Conservation (phyloP, 2,888 invertebrate species). For the Acleris laterana region DNA sequence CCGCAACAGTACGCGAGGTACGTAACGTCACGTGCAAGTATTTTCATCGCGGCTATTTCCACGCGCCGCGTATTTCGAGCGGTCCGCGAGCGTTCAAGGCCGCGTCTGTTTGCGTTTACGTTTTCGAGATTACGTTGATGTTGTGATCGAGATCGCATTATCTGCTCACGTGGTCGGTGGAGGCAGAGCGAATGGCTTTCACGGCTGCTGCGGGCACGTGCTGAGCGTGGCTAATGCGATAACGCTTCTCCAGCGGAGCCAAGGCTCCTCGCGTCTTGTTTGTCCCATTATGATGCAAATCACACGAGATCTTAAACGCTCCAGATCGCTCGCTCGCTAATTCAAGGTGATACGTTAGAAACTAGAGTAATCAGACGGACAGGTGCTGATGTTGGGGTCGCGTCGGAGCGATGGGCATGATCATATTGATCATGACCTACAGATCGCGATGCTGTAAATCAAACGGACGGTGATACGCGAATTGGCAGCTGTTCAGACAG, state of each 20-base stretch:
- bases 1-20: slow-evolving; percentile 78
- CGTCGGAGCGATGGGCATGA: slow-evolving; percentile 49
- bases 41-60: slow-evolving; percentile 80
- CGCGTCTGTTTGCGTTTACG: slow-evolving; percentile 76
- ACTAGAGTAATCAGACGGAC: slow-evolving; percentile 40
- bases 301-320: slow-evolving; percentile 18
- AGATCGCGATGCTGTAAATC: slow-evolving; percentile 63
- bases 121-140: slow-evolving; percentile 63
- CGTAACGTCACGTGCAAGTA: slow-evolving; percentile 81
- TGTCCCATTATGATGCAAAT: slow-evolving; percentile 46
- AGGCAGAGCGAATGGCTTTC: slow-evolving; percentile 70
- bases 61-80: slow-evolving; percentile 78
- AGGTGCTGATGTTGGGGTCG: slow-evolving; percentile 47
- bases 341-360: slow-evolving; percentile 21
- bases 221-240: slow-evolving; percentile 66
- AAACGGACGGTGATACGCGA: slow-evolving; percentile 58
- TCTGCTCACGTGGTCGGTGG: slow-evolving; percentile 54
- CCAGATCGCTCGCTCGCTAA: slow-evolving; percentile 1
- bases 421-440: slow-evolving; percentile 80
- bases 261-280: slow-evolving; percentile 50
- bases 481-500: slow-evolving; percentile 71
- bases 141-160: slow-evolving; percentile 56
- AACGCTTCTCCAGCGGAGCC: slow-evolving; percentile 49
- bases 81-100: slow-evolving; percentile 81
- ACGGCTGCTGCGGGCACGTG: slow-evolving; percentile 62